These are phyloP conservation scores for Melanostoma scalare DNA, from an alignment of 2,888 invertebrate species.

Conservation along the genomic window DNA sequence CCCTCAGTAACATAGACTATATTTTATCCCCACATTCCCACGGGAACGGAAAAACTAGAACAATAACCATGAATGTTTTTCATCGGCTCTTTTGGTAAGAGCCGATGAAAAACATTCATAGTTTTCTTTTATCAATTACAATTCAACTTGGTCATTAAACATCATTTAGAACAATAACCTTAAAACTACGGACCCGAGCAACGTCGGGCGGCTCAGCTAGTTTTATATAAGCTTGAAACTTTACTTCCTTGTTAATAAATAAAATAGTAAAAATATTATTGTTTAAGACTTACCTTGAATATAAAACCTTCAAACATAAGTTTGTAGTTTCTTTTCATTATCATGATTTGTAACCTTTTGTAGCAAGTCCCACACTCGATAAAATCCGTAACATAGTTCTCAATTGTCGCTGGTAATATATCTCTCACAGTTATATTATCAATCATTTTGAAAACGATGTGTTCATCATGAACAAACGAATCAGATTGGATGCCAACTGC, in stretches of 20 bases:
- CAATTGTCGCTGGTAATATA: conserved; percentile 82
- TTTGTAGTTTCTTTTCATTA: conserved; percentile 76
- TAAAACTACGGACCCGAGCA: no score
- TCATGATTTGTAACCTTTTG: conserved; percentile 77
- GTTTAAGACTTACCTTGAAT: conserved; percentile 75
- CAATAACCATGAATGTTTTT: no score
- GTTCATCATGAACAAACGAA: conserved; percentile 83
- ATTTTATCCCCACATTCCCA: no score
- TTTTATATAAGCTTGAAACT: not conserved
- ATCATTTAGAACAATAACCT: no score
- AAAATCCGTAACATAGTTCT: conserved; percentile 79
- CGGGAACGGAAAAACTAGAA: no score
- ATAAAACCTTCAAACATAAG: conserved; percentile 78
- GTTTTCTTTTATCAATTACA: no score
- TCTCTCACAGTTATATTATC: conserved; percentile 82
- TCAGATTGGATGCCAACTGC: conserved; percentile 85
- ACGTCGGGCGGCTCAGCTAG: no score
- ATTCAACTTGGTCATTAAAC: no score
- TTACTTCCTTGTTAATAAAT: not conserved
- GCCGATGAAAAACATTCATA: no score
- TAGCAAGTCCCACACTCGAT: conserved; percentile 80
- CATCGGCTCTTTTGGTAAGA: no score
- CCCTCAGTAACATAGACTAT: no score
- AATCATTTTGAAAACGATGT: conserved; percentile 82
- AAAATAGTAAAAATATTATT: no score